phyloP scores from a whole-genome alignment of 2,888 invertebrate genomes.

The Caenorhabditis wallacei region DNA sequence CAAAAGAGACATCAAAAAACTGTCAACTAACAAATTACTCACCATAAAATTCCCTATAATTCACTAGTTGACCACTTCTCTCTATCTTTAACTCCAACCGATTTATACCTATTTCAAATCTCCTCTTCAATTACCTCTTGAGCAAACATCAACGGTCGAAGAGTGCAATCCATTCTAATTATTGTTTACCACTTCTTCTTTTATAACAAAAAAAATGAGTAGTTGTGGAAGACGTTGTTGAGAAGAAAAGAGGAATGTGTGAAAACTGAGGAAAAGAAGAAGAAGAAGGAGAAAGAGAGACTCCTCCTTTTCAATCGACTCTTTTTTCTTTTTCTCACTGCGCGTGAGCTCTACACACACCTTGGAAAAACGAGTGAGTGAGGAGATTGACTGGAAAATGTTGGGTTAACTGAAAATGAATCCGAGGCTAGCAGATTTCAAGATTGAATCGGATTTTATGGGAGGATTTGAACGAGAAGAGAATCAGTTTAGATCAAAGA shows the following conservation, averaged over 20 bases:
- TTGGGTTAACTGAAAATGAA: neutral
- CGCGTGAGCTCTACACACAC: neutral
- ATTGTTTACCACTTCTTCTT: no score
- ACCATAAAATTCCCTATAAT: no score
- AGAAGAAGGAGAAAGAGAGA: no score
- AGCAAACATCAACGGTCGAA: slow-evolving; percentile 55
- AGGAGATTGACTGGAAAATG: neutral
- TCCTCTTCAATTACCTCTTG: slow-evolving; percentile 65
- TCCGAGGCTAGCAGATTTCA: no score
- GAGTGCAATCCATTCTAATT: slow-evolving; percentile 52
- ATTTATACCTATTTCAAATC: neutral
- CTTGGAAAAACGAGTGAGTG: neutral
- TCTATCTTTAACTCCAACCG: no score
- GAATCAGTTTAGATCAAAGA: no score
- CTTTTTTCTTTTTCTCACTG: neutral
- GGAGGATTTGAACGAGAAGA: no score
- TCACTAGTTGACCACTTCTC: no score
- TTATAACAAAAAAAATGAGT: slow-evolving; percentile 9
- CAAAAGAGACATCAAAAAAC: no score
- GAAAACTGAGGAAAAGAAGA: neutral
- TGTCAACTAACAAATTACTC: no score
- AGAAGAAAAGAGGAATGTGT: neutral
- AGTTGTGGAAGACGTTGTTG: neutral
- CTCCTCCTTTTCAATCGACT: neutral
- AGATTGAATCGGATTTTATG: no score